Percentiles rank a stretch among this genome's conserved stretches.
Evolutionary conservation across 2,888 invertebrate species (phyloP).

Genomic region (Rhamnusium bicolor): DNA sequence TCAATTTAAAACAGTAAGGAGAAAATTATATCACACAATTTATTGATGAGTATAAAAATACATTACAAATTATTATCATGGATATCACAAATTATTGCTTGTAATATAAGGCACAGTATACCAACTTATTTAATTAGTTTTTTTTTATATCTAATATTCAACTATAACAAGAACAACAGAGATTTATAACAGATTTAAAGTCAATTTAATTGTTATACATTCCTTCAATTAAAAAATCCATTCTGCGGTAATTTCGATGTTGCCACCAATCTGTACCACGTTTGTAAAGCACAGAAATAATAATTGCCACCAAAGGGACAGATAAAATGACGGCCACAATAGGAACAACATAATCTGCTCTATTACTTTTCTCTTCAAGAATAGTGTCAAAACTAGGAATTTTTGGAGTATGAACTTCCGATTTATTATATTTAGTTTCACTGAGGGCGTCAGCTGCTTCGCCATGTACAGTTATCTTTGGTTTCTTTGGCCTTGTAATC

Average conservation of each 20-base stretch:
- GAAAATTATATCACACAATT: constrained; percentile 10
- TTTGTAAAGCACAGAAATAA: constrained; percentile 79
- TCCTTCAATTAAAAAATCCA: constrained; percentile 92
- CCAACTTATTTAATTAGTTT: not conserved
- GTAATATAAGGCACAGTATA: constrained; percentile 49
- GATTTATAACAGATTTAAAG: constrained; percentile 21
- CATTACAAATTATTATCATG: constrained; percentile 53
- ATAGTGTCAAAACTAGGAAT: constrained; percentile 33
- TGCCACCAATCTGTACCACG: constrained; percentile 88
- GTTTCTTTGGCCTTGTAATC: constrained; percentile 40
- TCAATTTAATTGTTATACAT: constrained; percentile 84
- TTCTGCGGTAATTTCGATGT: constrained; percentile 87
- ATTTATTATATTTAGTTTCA: constrained; percentile 20
- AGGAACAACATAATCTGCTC: constrained; percentile 81
- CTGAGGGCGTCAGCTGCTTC: constrained; percentile 39
- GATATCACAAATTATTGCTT: constrained; percentile 59
- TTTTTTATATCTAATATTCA: not conserved
- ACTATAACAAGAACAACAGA: constrained; percentile 3
- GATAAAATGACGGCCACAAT: constrained; percentile 83
- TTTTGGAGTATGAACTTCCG: constrained; percentile 13
- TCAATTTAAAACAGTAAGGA: not conserved
- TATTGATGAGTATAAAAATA: constrained; percentile 41
- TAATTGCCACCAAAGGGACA: constrained; percentile 81
- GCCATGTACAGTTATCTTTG: constrained; percentile 42
- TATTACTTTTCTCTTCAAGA: constrained; percentile 53